Percentiles rank a stretch among this genome's conserved stretches.
Evolutionary conservation across 2,113 vertebrate genomes (phyloP).

Genomic region (Halichoerus grypus): DNA sequence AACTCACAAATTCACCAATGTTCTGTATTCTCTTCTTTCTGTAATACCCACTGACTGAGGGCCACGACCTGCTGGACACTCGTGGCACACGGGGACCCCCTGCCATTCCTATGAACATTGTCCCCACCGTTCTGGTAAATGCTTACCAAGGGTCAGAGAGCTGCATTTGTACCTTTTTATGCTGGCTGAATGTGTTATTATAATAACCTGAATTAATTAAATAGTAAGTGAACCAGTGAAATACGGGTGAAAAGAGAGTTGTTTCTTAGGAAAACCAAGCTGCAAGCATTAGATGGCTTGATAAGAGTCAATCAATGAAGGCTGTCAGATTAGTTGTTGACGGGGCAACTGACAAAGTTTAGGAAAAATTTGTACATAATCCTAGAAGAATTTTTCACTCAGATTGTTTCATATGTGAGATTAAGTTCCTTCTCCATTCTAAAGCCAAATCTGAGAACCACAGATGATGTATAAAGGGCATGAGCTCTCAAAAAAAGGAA

Average conservation of each 20-base stretch:
- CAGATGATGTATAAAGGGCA: neutral
- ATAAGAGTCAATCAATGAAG: neutral
- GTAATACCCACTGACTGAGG: neutral
- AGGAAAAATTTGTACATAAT: neutral
- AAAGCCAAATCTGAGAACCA: slow-evolving; percentile 31
- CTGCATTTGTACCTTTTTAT: neutral
- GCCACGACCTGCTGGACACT: neutral
- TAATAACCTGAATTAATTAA: slow-evolving; percentile 29
- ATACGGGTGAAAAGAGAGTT: neutral
- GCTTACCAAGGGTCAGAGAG: neutral
- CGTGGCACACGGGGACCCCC: neutral
- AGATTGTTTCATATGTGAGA: neutral
- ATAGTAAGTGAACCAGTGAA: neutral
- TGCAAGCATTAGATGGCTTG: neutral
- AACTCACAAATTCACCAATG: neutral
- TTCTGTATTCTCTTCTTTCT: neutral
- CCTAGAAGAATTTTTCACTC: slow-evolving; percentile 21
- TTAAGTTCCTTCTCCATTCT: slow-evolving; percentile 19
- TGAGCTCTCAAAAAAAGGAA: neutral
- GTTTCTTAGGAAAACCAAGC: slow-evolving; percentile 31
- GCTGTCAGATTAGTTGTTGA: neutral
- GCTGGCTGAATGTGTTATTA: neutral
- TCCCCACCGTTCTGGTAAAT: neutral
- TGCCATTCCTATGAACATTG: neutral
- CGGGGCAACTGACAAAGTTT: neutral